phyloP scores from a whole-genome alignment of 2,797 vertebrate genomes.

The Loriculus beryllinus region DNA sequence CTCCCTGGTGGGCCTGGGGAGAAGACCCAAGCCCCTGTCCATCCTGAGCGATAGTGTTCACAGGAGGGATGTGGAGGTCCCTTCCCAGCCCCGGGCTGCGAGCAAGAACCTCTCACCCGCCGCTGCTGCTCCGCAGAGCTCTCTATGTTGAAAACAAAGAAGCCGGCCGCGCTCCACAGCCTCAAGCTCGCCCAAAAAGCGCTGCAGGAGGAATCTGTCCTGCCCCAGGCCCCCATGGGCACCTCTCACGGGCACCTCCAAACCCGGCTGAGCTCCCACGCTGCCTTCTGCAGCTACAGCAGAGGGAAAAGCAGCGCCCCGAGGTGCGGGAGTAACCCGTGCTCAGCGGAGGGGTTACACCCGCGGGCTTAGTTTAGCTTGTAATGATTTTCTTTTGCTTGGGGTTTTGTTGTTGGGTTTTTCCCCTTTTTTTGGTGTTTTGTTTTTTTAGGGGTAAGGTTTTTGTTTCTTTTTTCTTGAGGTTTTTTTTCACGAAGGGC shows the following conservation, averaged over 20 bases:
- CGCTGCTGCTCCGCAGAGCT: not conserved
- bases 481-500: not conserved
- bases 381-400: not conserved
- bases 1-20: not conserved
- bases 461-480: not conserved
- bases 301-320: not conserved
- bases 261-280: not conserved
- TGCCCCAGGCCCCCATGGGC: not conserved
- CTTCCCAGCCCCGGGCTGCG: not conserved
- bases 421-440: not conserved
- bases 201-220: accelerated
- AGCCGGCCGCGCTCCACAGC: not conserved
- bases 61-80: not conserved
- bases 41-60: accelerated
- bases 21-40: not conserved
- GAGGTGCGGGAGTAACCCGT: not conserved
- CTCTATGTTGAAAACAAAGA: not conserved
- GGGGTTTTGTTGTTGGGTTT: not conserved
- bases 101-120: not conserved
- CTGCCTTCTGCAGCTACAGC: not conserved
- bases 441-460: not conserved
- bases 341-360: not conserved
- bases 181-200: not conserved
- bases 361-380: not conserved
- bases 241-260: not conserved